These are phyloP conservation scores for Ectemnius lituratus DNA, from an alignment of 2,888 invertebrate genomes.

Conservation along the genomic window DNA sequence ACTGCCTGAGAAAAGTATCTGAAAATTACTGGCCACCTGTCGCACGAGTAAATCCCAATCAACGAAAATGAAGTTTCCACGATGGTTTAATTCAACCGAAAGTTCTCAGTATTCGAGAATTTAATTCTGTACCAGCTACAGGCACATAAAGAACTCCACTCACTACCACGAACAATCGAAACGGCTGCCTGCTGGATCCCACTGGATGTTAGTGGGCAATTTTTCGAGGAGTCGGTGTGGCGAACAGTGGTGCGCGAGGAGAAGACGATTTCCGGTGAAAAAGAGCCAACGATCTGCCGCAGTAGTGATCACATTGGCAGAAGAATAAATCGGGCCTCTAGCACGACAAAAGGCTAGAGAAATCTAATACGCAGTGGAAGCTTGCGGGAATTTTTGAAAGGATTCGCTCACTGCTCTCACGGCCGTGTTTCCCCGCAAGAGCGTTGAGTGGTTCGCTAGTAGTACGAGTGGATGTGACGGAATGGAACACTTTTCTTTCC, in stretches of 20 bases:
- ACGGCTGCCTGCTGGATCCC: not conserved
- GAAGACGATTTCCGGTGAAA: not conserved
- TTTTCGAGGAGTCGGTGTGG: too few relatives aligned
- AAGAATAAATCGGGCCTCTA: constrained; percentile 8
- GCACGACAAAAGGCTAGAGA: not conserved
- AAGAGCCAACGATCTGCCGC: not conserved
- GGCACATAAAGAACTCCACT: not conserved
- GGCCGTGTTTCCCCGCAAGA: constrained; percentile 8
- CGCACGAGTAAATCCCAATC: constrained; percentile 38
- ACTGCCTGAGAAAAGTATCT: constrained; percentile 45
- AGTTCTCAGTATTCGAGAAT: too few relatives aligned
- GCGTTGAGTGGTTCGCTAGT: not conserved
- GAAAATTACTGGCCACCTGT: constrained; percentile 27
- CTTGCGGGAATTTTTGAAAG: constrained; percentile 17
- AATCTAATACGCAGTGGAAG: constrained; percentile 17
- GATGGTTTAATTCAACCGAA: constrained; percentile 17
- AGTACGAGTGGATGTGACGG: not conserved
- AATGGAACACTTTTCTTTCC: constrained; percentile 33
- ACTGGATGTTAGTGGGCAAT: not conserved
- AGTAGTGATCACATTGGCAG: constrained; percentile 2
- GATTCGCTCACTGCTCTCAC: not conserved
- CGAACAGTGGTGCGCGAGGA: too few relatives aligned
- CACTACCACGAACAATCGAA: not conserved
- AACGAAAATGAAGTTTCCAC: constrained; percentile 40
- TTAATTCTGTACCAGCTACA: too few relatives aligned